A percentile compares a stretch with the other conserved stretches of the same genome.
These are phyloP conservation scores for Esox masquinongy DNA, from an alignment of 2,797 vertebrate species.

Conservation along the genomic window DNA sequence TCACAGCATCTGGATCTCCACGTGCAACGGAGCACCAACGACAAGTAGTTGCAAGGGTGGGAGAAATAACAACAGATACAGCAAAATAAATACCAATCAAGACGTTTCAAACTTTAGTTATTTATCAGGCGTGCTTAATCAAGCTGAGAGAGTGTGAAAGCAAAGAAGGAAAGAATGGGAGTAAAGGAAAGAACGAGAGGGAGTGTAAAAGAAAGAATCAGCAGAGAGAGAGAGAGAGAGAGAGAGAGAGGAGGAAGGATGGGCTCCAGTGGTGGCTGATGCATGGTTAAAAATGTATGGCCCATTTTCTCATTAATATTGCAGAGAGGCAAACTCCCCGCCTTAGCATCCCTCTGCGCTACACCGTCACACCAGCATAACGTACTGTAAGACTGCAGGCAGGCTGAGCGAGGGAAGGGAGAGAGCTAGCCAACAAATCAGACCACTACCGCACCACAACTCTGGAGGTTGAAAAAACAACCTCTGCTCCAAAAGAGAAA, in stretches of 20 bases:
- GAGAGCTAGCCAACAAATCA: neutral
- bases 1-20: neutral
- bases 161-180: neutral
- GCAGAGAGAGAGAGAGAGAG: slow-evolving; percentile 5
- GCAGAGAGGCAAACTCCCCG: slow-evolving; percentile 62
- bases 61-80: neutral
- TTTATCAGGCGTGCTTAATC: neutral
- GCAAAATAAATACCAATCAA: neutral
- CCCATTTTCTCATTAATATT: slow-evolving; percentile 73
- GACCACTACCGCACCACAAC: neutral
- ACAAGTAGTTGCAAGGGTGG: neutral
- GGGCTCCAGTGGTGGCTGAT: slow-evolving; percentile 40
- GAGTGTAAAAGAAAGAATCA: neutral
- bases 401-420: neutral
- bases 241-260: neutral
- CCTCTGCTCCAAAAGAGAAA: neutral
- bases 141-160: neutral
- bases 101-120: neutral
- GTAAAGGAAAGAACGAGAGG: neutral
- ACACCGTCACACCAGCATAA: neutral
- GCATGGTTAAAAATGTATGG: slow-evolving; percentile 64
- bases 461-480: neutral
- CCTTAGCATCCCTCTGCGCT: slow-evolving; percentile 43
- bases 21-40: neutral
- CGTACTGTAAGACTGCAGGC: slow-evolving; percentile 33